phyloP scores from a whole-genome alignment of 2,888 invertebrate genomes.

The Acleris sparsana region DNA sequence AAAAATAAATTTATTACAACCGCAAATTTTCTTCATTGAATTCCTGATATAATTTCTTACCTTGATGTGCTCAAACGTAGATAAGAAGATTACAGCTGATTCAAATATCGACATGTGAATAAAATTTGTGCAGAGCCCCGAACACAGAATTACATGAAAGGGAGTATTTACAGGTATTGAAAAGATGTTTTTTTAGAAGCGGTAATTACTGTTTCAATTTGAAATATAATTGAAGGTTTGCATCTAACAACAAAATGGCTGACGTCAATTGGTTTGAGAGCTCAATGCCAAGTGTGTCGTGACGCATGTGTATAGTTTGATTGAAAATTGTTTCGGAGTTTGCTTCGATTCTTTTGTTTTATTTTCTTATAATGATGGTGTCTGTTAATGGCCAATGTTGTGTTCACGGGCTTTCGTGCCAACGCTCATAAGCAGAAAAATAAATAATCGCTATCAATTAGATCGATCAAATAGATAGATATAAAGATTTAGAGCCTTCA shows the following conservation, averaged over 20 bases:
- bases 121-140: conserved; percentile 3
- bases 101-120: conserved; percentile 18
- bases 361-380: conserved; percentile 5
- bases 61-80: conserved; percentile 4
- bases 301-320: conserved; percentile 31
- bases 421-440: too few relatives aligned
- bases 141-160: conserved; percentile 2
- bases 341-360: conserved; percentile 9
- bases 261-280: conserved; percentile 36
- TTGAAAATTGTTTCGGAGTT: conserved; percentile 23
- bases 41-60: neutral
- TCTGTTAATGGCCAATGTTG: conserved; percentile 7
- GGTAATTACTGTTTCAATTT: conserved; percentile 35
- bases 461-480: too few relatives aligned
- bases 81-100: conserved; percentile 7
- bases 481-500: too few relatives aligned
- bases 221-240: conserved; percentile 37
- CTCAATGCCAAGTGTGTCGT: conserved; percentile 35
- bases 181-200: conserved; percentile 36
- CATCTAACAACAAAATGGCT: conserved; percentile 31
- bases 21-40: too few relatives aligned
- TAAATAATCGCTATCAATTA: neutral
- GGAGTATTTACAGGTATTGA: conserved; percentile 32
- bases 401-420: neutral
- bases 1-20: too few relatives aligned